A percentile compares a stretch with the other conserved stretches of the same genome.
Evolutionary conservation across 2,888 invertebrate genomes (phyloP).

Genomic region (Drosophila pseudotakahashii): DNA sequence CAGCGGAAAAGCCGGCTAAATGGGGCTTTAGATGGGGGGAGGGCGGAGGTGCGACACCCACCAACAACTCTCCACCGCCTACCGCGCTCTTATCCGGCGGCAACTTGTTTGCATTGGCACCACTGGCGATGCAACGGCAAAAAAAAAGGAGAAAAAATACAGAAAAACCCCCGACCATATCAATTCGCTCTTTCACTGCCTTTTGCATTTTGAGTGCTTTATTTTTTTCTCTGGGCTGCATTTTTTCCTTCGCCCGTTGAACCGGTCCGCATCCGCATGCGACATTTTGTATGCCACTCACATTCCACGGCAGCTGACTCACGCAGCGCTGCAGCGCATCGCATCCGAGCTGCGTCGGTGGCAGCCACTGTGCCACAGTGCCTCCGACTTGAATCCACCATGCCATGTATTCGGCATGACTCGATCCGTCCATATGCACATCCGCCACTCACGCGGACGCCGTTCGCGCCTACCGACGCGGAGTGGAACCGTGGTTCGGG

Average conservation of each 20-base stretch:
- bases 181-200: slow-evolving; percentile 47
- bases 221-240: slow-evolving; percentile 23
- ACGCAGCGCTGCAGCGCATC: slow-evolving; percentile 37
- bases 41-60: slow-evolving; percentile 19
- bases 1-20: slow-evolving; percentile 69
- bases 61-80: slow-evolving; percentile 12
- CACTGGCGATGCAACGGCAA: slow-evolving; percentile 13
- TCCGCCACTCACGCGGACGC: slow-evolving; percentile 70
- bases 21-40: slow-evolving; percentile 6
- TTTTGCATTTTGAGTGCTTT: slow-evolving; percentile 21
- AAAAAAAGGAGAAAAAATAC: neutral
- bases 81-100: slow-evolving; percentile 13
- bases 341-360: slow-evolving; percentile 44
- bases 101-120: slow-evolving; percentile 67
- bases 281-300: slow-evolving; percentile 79
- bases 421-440: slow-evolving; percentile 68
- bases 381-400: slow-evolving; percentile 26
- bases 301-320: slow-evolving; percentile 74
- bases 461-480: slow-evolving; percentile 37
- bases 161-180: slow-evolving; percentile 45
- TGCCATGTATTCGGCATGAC: neutral
- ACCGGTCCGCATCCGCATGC: slow-evolving; percentile 52
- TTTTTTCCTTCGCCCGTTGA: slow-evolving; percentile 9
- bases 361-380: slow-evolving; percentile 45
- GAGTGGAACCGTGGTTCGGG: slow-evolving; percentile 4